Evolutionary conservation across 2,113 vertebrate genomes (phyloP).

Genomic region (Neolamprologus fasciatus): DNA sequence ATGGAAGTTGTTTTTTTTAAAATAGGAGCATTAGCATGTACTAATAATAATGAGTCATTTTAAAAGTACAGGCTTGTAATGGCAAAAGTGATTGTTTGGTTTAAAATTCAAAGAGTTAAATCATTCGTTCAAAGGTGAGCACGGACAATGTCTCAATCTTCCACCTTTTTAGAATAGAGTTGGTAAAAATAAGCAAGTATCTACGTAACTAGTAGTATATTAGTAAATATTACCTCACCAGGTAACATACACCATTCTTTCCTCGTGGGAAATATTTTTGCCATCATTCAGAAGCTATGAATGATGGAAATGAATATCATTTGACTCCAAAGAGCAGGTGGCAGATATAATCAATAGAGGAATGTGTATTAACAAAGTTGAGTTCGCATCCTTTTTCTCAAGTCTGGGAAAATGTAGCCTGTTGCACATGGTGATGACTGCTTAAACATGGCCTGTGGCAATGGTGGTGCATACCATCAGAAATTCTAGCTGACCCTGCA

Average conservation of each 20-base stretch:
- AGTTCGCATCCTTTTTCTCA: neutral
- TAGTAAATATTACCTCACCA: neutral
- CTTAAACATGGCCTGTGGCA: neutral
- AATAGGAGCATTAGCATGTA: neutral
- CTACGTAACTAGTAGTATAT: neutral
- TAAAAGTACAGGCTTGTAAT: neutral
- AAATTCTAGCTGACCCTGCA: neutral
- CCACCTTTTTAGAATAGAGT: neutral
- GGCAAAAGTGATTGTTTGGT: neutral
- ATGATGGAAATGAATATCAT: too few relatives aligned
- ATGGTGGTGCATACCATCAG: neutral
- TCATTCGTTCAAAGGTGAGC: neutral
- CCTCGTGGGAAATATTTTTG: neutral
- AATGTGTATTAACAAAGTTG: neutral
- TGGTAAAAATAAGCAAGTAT: neutral
- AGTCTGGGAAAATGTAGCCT: neutral
- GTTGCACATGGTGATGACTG: slow-evolving; percentile 4
- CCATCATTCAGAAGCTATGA: neutral
- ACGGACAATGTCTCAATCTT: neutral
- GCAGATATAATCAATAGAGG: neutral
- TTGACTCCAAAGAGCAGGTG: neutral
- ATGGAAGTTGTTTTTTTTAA: neutral
- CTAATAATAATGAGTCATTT: neutral
- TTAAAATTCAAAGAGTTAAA: neutral
- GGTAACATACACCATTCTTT: neutral